Conservation (phyloP, 2,113 vertebrate species). For the Aspiorhynchus laticeps region DNA sequence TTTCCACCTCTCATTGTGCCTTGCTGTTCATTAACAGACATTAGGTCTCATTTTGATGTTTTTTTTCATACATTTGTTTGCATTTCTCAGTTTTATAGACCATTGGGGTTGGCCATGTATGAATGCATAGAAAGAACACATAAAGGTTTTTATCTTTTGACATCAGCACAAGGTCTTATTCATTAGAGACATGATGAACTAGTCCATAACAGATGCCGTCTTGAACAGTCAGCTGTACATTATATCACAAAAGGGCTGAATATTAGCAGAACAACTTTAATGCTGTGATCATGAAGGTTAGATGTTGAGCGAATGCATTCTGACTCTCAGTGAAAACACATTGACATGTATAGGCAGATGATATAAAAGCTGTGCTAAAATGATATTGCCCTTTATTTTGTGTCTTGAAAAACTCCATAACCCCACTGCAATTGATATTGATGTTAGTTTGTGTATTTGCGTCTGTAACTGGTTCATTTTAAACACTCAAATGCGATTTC, state of each 20-base stretch:
- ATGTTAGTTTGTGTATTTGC: slow-evolving; percentile 6
- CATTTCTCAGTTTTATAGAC: not conserved
- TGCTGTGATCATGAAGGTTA: slow-evolving; percentile 39
- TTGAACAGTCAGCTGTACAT: slow-evolving; percentile 12
- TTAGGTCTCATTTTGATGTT: not conserved
- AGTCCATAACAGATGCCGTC: slow-evolving; percentile 18
- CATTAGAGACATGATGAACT: not conserved
- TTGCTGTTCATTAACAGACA: slow-evolving; percentile 32
- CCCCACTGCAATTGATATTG: slow-evolving; percentile 5
- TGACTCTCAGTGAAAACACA: slow-evolving; percentile 4
- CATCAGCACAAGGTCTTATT: not conserved
- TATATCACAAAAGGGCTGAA: slow-evolving; percentile 39
- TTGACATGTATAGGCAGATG: not conserved
- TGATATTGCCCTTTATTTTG: slow-evolving; percentile 21
- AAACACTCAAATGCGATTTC: not conserved
- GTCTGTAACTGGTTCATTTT: slow-evolving; percentile 33
- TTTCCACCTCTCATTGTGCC: slow-evolving; percentile 38
- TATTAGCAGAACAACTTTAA: slow-evolving; percentile 42
- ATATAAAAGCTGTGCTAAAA: slow-evolving; percentile 15
- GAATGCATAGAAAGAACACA: not conserved
- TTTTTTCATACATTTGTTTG: not conserved
- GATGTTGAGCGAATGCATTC: not conserved
- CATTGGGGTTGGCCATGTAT: not conserved
- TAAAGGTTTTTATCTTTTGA: not conserved
- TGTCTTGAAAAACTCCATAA: not conserved